phyloP scores from a whole-genome alignment of 1,140 invertebrate genomes.

The Halesus radiatus region DNA sequence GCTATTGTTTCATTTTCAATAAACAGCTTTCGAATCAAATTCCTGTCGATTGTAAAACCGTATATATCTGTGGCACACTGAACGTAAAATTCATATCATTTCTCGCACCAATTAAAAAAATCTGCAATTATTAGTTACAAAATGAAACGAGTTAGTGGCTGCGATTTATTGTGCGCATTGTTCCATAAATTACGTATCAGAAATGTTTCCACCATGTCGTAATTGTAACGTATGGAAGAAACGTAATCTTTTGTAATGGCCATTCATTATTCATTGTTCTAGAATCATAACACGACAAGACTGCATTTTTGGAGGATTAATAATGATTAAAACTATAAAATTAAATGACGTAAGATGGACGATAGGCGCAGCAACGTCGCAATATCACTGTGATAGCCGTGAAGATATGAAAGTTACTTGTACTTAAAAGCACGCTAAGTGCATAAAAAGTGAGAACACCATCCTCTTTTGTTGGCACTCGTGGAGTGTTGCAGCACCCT shows the following conservation, averaged over 20 bases:
- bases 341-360: too few species aligned
- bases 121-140: conserved; percentile 9
- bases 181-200: not conserved
- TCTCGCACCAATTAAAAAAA: not conserved
- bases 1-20: not conserved
- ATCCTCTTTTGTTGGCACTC: too few species aligned
- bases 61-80: not conserved
- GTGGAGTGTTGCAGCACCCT: too few species aligned
- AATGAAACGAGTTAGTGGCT: not conserved
- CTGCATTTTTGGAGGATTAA: too few species aligned
- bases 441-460: too few species aligned
- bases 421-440: too few species aligned
- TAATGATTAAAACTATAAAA: too few species aligned
- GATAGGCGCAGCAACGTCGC: too few species aligned
- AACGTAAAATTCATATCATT: not conserved
- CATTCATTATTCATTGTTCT: not conserved
- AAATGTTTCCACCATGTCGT: not conserved
- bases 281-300: too few species aligned
- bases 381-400: too few species aligned
- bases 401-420: too few species aligned
- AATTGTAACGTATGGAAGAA: not conserved
- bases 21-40: conserved; percentile 3
- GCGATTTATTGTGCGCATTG: not conserved
- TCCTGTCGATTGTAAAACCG: not conserved
- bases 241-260: conserved; percentile 8